Conservation (phyloP, 2,888 invertebrate genomes). For the Drosophila peninsularis region DNA sequence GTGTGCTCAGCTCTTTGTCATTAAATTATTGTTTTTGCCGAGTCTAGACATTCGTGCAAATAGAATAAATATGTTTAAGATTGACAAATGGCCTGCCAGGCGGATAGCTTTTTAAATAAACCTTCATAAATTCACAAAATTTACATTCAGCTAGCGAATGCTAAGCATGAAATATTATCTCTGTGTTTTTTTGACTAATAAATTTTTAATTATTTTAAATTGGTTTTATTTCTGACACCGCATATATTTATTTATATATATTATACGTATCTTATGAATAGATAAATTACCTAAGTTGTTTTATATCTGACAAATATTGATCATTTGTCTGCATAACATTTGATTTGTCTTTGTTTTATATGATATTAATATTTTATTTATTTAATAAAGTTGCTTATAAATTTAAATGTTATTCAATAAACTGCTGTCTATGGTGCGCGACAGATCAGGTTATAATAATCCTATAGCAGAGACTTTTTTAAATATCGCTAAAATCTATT, state of each 20-base stretch:
- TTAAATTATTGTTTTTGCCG: conserved; percentile 64
- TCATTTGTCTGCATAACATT: too few relatives aligned
- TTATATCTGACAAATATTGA: neutral
- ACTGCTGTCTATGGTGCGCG: too few relatives aligned
- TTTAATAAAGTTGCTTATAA: too few relatives aligned
- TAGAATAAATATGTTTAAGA: conserved; percentile 65
- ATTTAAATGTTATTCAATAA: too few relatives aligned
- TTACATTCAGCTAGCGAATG: neutral
- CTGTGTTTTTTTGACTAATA: neutral
- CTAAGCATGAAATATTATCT: conserved; percentile 10
- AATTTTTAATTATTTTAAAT: neutral
- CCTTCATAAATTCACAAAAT: conserved; percentile 1
- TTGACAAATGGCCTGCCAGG: conserved; percentile 65
- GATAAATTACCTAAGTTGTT: neutral
- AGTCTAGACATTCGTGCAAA: conserved; percentile 54
- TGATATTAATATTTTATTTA: too few relatives aligned
- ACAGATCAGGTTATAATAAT: too few relatives aligned
- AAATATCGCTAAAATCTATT: too few relatives aligned
- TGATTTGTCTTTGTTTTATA: too few relatives aligned
- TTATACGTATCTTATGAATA: neutral
- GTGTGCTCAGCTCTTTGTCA: conserved; percentile 49
- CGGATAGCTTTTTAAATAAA: conserved; percentile 32
- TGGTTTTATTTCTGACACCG: too few relatives aligned
- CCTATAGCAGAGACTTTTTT: too few relatives aligned
- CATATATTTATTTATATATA: neutral